These are phyloP conservation scores for Aradophagus sp. DNA, from an alignment of 1,140 invertebrate species.

Conservation along the genomic window DNA sequence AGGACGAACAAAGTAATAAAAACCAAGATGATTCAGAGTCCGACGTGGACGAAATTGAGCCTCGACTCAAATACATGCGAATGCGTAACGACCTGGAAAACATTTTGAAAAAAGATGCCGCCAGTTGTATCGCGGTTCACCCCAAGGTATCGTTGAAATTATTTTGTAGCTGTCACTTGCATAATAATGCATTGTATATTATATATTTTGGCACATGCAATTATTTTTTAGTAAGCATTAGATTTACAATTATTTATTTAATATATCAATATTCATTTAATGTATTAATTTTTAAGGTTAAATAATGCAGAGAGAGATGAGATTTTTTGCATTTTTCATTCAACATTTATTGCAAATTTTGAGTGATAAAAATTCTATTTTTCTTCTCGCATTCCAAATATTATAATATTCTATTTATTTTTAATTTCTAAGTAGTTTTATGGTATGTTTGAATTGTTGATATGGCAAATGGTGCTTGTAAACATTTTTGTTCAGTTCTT, in stretches of 20 bases:
- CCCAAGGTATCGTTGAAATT: conserved; percentile 80
- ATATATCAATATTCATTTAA: too few species aligned
- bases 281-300: too few species aligned
- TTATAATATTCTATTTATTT: not conserved
- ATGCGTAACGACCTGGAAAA: conserved; percentile 90
- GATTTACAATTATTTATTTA: too few species aligned
- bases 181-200: too few species aligned
- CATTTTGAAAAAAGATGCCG: conserved; percentile 91
- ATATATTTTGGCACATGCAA: too few species aligned
- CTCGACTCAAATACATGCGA: conserved; percentile 93
- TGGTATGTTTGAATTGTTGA: too few species aligned
- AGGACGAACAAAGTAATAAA: conserved; percentile 60
- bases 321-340: too few species aligned
- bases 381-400: too few species aligned
- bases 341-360: too few species aligned
- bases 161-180: not conserved
- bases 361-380: too few species aligned
- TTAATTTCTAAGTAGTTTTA: not conserved
- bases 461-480: not conserved
- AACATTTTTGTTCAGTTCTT: conserved; percentile 82
- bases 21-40: conserved; percentile 72
- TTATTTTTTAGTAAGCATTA: too few species aligned
- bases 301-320: too few species aligned
- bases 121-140: conserved; percentile 93
- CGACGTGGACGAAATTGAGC: conserved; percentile 84